Evolutionary conservation across 2,113 vertebrate genomes (phyloP).

Genomic region (Chaetodon auriga): DNA sequence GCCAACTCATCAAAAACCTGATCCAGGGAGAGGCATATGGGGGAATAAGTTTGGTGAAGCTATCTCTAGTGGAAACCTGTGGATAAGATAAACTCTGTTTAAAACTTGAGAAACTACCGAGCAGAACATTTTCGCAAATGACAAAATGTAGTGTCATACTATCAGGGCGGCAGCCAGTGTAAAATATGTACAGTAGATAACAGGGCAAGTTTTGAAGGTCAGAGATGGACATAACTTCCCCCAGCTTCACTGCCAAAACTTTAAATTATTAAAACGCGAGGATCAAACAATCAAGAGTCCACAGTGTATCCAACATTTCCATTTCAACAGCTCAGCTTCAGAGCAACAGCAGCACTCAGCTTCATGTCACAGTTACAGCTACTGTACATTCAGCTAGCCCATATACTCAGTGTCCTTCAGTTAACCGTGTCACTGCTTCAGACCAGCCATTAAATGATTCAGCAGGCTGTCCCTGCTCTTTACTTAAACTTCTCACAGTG

Average conservation of each 20-base stretch:
- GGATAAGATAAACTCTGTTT: constrained; percentile 61
- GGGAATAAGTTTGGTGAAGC: constrained; percentile 66
- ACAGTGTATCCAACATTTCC: not conserved
- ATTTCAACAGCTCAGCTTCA: constrained; percentile 7
- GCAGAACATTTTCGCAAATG: constrained; percentile 57
- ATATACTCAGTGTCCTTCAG: constrained; percentile 52
- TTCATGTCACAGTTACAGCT: constrained; percentile 28
- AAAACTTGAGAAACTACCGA: constrained; percentile 64
- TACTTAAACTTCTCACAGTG: constrained; percentile 62
- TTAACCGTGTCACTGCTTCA: constrained; percentile 49
- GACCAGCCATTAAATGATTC: constrained; percentile 71
- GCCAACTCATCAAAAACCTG: constrained; percentile 73
- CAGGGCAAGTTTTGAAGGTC: not conserved
- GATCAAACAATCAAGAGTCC: constrained; percentile 6
- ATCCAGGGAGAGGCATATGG: constrained; percentile 63
- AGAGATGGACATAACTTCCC: not conserved
- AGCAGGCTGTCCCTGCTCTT: constrained; percentile 60
- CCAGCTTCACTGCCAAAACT: not conserved
- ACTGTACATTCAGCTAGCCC: constrained; percentile 3
- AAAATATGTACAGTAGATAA: constrained; percentile 47
- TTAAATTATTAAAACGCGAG: constrained; percentile 16
- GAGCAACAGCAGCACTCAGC: not conserved
- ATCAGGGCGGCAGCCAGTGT: not conserved
- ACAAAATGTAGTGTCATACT: constrained; percentile 22
- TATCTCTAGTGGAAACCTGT: constrained; percentile 61